A percentile compares a stretch with the other conserved stretches of the same genome.
phyloP scores from a whole-genome alignment of 2,797 vertebrate genomes.

The Novumbra hubbsi region DNA sequence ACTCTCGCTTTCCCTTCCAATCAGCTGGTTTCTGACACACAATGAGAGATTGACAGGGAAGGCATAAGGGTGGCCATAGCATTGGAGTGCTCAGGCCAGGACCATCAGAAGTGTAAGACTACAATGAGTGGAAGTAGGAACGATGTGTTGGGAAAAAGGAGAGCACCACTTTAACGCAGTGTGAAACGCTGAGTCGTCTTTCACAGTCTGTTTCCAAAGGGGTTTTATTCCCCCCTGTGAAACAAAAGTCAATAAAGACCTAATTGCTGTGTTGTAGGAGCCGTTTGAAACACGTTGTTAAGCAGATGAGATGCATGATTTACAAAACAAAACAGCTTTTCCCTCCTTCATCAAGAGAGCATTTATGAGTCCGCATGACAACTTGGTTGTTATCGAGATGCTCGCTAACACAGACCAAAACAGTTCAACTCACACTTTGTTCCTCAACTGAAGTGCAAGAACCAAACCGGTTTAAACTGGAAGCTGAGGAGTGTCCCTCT shows the following conservation, averaged over 20 bases:
- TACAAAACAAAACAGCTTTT: neutral
- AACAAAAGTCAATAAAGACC: neutral
- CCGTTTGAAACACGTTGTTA: neutral
- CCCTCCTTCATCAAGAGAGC: slow-evolving; percentile 13
- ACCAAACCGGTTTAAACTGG: slow-evolving; percentile 68
- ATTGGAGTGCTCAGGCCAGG: neutral
- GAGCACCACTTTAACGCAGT: slow-evolving; percentile 19
- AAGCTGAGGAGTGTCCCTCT: slow-evolving; percentile 43
- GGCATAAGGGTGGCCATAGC: slow-evolving; percentile 8
- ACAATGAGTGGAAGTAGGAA: slow-evolving; percentile 10
- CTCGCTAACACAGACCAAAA: slow-evolving; percentile 59
- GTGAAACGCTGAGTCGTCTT: slow-evolving; percentile 28
- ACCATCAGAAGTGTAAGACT: slow-evolving; percentile 16
- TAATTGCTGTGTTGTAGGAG: slow-evolving; percentile 15
- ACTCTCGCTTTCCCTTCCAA: neutral
- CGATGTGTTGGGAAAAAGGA: slow-evolving; percentile 6
- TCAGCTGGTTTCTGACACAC: slow-evolving; percentile 48
- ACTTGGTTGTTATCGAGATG: slow-evolving; percentile 28
- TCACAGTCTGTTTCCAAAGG: slow-evolving; percentile 21
- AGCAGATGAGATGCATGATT: neutral
- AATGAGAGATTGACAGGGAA: slow-evolving; percentile 3
- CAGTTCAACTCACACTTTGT: slow-evolving; percentile 49
- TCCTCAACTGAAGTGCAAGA: slow-evolving; percentile 55
- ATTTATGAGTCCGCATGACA: neutral
- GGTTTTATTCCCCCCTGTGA: neutral